Evolutionary conservation across 2,113 vertebrate genomes (phyloP).

Genomic region (Phyllopteryx taeniolatus): DNA sequence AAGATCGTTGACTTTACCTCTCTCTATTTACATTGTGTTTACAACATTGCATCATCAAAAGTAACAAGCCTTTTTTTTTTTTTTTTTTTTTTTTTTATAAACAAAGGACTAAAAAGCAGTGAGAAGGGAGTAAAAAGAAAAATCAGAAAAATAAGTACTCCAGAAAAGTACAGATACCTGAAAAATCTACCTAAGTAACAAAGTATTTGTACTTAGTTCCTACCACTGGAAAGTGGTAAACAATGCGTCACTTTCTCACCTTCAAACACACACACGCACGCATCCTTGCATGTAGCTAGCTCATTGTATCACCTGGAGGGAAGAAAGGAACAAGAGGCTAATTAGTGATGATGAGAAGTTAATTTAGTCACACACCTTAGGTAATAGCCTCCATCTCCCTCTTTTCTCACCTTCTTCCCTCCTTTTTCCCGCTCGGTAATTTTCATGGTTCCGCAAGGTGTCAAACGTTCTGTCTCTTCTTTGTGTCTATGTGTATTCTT

Average conservation of each 20-base stretch:
- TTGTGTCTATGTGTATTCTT: conserved; percentile 10
- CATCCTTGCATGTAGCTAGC: conserved; percentile 13
- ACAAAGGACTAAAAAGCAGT: too few relatives aligned
- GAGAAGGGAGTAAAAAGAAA: too few relatives aligned
- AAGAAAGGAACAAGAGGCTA: conserved; percentile 65
- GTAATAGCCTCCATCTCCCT: conserved; percentile 51
- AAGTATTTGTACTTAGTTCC: too few relatives aligned
- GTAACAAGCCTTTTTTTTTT: too few relatives aligned
- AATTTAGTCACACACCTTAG: conserved; percentile 72
- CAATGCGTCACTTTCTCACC: not conserved
- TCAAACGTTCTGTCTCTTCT: conserved; percentile 50
- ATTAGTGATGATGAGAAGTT: conserved; percentile 74
- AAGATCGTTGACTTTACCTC: too few relatives aligned
- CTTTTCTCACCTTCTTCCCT: conserved; percentile 29
- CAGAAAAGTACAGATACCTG: too few relatives aligned
- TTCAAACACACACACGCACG: conserved; percentile 1
- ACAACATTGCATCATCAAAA: too few relatives aligned
- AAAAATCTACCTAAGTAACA: too few relatives aligned
- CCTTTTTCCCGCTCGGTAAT: conserved; percentile 38
- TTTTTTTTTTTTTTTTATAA: too few relatives aligned
- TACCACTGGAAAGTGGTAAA: too few relatives aligned
- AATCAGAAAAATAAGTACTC: too few relatives aligned
- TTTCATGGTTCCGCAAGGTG: conserved; percentile 59
- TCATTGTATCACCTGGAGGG: conserved; percentile 53
- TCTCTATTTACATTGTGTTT: too few relatives aligned